A percentile compares a stretch with the other conserved stretches of the same genome.
Conservation (phyloP, 2,113 vertebrate species). For the Kryptolebias marmoratus region DNA sequence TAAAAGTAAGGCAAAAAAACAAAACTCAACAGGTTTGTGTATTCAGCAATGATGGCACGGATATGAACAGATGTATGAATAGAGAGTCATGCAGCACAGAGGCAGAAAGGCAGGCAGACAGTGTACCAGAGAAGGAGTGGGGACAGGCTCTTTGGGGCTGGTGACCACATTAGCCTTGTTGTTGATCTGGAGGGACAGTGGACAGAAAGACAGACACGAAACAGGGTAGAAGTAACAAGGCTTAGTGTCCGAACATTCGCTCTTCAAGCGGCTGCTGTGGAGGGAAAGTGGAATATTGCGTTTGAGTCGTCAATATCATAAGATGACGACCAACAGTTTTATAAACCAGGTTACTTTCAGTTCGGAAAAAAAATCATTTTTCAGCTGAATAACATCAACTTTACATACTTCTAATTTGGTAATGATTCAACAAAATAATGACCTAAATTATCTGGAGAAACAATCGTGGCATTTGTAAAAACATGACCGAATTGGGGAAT, state of each 20-base stretch:
- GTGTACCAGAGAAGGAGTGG: constrained; percentile 95
- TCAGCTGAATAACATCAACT: too few relatives aligned
- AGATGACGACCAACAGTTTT: constrained; percentile 1
- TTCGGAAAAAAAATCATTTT: not conserved
- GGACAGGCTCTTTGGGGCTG: constrained; percentile 94
- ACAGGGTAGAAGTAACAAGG: constrained; percentile 66
- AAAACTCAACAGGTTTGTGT: not conserved
- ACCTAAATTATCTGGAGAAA: too few relatives aligned
- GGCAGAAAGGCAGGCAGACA: constrained; percentile 74
- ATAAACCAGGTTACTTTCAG: too few relatives aligned
- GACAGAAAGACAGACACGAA: constrained; percentile 66
- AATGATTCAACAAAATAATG: too few relatives aligned
- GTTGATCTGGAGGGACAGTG: constrained; percentile 94
- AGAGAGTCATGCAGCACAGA: constrained; percentile 57
- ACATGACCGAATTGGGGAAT: too few relatives aligned
- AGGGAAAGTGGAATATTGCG: constrained; percentile 25
- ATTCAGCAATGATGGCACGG: not conserved
- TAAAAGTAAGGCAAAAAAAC: not conserved
- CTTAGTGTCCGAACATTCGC: constrained; percentile 56
- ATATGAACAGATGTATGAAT: not conserved
- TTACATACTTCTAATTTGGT: too few relatives aligned
- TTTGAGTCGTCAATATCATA: not conserved
- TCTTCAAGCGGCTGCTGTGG: constrained; percentile 40
- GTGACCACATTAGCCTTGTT: constrained; percentile 98
- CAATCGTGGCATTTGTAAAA: too few relatives aligned